A percentile compares a stretch with the other conserved stretches of the same genome.
These are phyloP conservation scores for Sanderia malayensis DNA, from an alignment of 30 jellyfish, hydroid and myxozoan genomes.

Conservation along the genomic window DNA sequence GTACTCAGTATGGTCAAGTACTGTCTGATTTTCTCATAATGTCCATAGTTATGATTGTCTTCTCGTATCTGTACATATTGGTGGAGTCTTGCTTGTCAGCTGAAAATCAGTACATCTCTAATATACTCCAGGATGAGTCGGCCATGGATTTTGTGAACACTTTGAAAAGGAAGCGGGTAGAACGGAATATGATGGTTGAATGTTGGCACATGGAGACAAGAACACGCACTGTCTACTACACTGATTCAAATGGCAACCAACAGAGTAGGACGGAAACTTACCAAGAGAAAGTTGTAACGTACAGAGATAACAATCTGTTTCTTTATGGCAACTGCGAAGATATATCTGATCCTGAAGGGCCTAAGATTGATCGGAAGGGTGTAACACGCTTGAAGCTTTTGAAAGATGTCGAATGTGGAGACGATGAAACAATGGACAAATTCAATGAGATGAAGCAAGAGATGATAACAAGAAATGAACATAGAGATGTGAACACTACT, in stretches of 20 bases:
- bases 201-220: conserved; percentile 70
- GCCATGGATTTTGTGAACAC: conserved; percentile 20
- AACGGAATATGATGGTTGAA: conserved; percentile 22
- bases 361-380: conserved; percentile 7
- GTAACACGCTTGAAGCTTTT: conserved; percentile 48
- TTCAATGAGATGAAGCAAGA: conserved; percentile 24
- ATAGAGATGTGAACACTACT: conserved; percentile 27
- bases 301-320: conserved; percentile 27
- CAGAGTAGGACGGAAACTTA: conserved; percentile 46
- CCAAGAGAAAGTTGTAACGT: conserved; percentile 44
- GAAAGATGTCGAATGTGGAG: conserved; percentile 38
- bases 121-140: conserved; percentile 10
- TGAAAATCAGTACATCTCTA: conserved; percentile 32
- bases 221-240: conserved; percentile 32
- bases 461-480: conserved; percentile 38
- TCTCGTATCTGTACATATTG: conserved; percentile 33
- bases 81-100: conserved; percentile 52
- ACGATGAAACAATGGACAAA: conserved; percentile 35
- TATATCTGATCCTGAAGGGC: conserved; percentile 37
- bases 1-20: conserved; percentile 25
- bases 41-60: conserved; percentile 27
- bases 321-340: conserved; percentile 22
- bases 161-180: no score
- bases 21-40: conserved; percentile 2
- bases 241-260: conserved; percentile 54